phyloP scores from a whole-genome alignment of 92 coral and sea anemone species.

The Paramuricea clavata region DNA sequence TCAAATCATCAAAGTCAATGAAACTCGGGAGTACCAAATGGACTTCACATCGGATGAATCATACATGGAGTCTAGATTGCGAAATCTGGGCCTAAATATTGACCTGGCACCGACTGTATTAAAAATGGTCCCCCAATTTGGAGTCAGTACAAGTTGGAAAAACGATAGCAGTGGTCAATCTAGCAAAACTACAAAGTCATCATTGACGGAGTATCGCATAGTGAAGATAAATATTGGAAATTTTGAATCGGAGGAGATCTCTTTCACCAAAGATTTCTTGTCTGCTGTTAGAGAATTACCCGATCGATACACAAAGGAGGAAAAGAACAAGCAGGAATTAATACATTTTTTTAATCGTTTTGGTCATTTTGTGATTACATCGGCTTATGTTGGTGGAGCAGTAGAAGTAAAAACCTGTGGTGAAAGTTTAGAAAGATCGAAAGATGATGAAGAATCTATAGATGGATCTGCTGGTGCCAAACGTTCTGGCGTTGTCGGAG shows the following conservation, averaged over 20 bases:
- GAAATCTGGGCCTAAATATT: background rate
- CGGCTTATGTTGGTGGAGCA: conserved; percentile 36
- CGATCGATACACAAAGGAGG: background rate
- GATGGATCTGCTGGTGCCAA: background rate
- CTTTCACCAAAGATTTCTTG: conserved; percentile 3
- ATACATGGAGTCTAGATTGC: background rate
- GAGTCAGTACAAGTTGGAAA: background rate
- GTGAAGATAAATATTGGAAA: conserved; percentile 17
- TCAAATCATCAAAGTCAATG: background rate
- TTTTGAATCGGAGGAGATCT: background rate
- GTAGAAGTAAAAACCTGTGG: background rate
- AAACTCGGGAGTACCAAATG: background rate
- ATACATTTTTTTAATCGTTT: conserved; percentile 11
- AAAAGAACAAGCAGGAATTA: background rate
- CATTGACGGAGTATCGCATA: conserved; percentile 11
- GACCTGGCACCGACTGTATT: background rate
- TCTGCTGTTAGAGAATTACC: conserved; percentile 34
- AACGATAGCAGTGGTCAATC: background rate
- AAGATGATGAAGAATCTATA: background rate
- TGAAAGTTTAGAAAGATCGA: background rate
- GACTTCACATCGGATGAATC: background rate
- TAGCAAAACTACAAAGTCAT: background rate
- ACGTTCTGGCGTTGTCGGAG: background rate
- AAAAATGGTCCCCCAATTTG: background rate
- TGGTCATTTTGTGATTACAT: conserved; percentile 26